Evolutionary conservation across 1,140 invertebrate species (phyloP).

Genomic region (Drosophila leontia): DNA sequence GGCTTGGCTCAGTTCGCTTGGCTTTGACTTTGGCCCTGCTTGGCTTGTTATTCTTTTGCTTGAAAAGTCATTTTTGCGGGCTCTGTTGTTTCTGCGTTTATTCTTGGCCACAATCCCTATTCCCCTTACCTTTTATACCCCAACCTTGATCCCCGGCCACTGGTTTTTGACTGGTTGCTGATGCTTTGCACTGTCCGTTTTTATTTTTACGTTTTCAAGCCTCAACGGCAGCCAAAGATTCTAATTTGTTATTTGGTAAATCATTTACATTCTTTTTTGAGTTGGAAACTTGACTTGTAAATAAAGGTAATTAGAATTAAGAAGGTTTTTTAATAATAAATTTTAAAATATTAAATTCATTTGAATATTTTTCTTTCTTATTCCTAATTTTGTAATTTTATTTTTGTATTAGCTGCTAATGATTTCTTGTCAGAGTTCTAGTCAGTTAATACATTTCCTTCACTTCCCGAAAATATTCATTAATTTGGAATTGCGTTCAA

Average conservation of each 20-base stretch:
- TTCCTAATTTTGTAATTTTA: no score
- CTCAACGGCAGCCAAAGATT: constrained; percentile 32
- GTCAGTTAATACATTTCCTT: constrained; percentile 5
- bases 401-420: constrained; percentile 9
- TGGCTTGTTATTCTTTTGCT: constrained; percentile 52
- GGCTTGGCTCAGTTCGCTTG: constrained; percentile 61
- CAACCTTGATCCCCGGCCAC: neutral
- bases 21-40: constrained; percentile 30
- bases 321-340: neutral
- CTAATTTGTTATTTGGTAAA: constrained; percentile 56
- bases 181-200: constrained; percentile 63
- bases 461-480: constrained; percentile 47
- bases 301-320: neutral
- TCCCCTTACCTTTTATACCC: neutral
- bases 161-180: constrained; percentile 47
- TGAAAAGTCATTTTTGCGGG: constrained; percentile 75
- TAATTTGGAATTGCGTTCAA: constrained; percentile 53
- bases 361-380: neutral
- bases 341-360: neutral
- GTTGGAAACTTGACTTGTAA: neutral
- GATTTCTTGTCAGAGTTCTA: neutral
- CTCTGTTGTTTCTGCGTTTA: constrained; percentile 63
- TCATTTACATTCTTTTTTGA: constrained; percentile 45
- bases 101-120: constrained; percentile 36
- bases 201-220: constrained; percentile 40